Conservation (phyloP, 2,797 vertebrate genomes). For the Xenentodon cancila region DNA sequence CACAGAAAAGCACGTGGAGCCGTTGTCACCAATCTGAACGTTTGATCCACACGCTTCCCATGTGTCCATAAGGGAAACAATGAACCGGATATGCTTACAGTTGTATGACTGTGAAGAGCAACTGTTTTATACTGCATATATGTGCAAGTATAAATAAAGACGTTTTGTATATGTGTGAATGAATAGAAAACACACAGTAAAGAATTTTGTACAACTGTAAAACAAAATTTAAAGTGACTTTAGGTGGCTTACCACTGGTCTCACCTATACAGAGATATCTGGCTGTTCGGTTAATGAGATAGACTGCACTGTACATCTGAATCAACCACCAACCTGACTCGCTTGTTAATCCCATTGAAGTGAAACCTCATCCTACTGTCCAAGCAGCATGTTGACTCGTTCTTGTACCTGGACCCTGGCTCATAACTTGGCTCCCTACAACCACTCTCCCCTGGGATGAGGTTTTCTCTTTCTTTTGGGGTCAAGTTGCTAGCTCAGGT, state of each 20-base stretch:
- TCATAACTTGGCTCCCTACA: conserved; percentile 40
- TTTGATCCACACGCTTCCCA: background rate
- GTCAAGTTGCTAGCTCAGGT: conserved; percentile 74
- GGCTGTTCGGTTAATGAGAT: conserved; percentile 64
- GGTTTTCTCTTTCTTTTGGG: conserved; percentile 76
- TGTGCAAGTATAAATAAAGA: too few species aligned
- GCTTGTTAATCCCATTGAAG: conserved; percentile 70
- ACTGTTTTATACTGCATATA: too few species aligned
- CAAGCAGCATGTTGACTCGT: conserved; percentile 39
- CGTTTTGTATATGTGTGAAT: too few species aligned
- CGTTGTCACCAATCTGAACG: background rate
- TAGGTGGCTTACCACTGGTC: background rate
- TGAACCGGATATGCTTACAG: background rate
- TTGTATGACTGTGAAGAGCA: background rate
- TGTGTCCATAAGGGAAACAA: background rate
- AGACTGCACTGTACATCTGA: conserved; percentile 47
- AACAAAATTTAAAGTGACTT: background rate
- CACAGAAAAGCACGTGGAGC: background rate
- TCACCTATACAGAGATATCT: conserved; percentile 41
- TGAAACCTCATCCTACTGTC: conserved; percentile 72
- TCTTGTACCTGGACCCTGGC: conserved; percentile 38
- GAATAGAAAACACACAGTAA: too few species aligned
- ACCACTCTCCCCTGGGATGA: conserved; percentile 77
- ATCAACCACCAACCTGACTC: conserved; percentile 50
- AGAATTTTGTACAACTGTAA: background rate